These are phyloP conservation scores for Listrodromus nycthemerus DNA, from an alignment of 2,888 invertebrate genomes.

Conservation along the genomic window DNA sequence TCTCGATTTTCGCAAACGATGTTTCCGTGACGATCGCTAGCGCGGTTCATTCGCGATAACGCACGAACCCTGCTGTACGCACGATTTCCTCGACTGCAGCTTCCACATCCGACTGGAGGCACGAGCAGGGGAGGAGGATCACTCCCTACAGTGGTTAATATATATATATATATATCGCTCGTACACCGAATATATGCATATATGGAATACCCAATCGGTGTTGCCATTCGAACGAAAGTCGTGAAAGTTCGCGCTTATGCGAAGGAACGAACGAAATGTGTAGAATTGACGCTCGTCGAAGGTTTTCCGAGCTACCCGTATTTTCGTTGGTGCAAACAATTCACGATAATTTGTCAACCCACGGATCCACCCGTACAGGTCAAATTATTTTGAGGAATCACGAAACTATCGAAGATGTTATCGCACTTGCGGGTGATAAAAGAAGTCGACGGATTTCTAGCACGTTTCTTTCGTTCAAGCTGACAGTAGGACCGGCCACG, in stretches of 20 bases:
- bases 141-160: not conserved
- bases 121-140: too few species aligned
- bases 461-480: too few species aligned
- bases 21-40: constrained; percentile 39
- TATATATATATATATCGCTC: not conserved
- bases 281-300: constrained; percentile 35
- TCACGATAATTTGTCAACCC: not conserved
- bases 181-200: constrained; percentile 7
- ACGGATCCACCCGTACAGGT: not conserved
- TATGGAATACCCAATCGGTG: constrained; percentile 25
- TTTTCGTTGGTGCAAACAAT: not conserved
- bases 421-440: not conserved
- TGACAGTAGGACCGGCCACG: not conserved
- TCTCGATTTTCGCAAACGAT: constrained; percentile 57
- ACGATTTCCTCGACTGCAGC: constrained; percentile 47
- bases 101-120: not conserved
- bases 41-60: constrained; percentile 59
- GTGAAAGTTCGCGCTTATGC: constrained; percentile 76
- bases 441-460: not conserved
- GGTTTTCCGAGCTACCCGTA: constrained; percentile 17
- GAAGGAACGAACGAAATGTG: constrained; percentile 45
- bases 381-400: constrained; percentile 11
- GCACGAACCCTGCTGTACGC: constrained; percentile 56
- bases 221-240: constrained; percentile 75
- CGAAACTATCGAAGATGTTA: not conserved